Evolutionary conservation across 2,797 vertebrate species (phyloP).

Genomic region (Spondyliosoma cantharus): DNA sequence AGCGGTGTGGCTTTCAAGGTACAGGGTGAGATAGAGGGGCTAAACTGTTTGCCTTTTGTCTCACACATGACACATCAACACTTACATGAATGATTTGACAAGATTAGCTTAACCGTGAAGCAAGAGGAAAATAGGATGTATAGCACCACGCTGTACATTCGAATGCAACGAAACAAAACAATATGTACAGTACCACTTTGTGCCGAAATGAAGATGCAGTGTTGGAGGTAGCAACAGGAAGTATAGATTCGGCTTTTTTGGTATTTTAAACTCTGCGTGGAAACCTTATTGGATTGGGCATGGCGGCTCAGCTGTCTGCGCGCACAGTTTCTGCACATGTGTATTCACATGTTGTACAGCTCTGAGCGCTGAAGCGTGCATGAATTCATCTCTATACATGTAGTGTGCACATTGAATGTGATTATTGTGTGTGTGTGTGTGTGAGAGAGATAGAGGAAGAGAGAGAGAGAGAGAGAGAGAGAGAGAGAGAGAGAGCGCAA

Average conservation of each 20-base stretch:
- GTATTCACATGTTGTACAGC: constrained; percentile 61
- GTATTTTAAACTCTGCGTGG: constrained; percentile 57
- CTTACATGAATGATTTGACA: constrained; percentile 48
- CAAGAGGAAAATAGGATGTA: constrained; percentile 49
- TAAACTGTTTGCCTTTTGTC: constrained; percentile 63
- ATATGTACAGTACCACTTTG: constrained; percentile 30
- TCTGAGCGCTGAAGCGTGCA: constrained; percentile 63
- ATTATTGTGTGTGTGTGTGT: constrained; percentile 14
- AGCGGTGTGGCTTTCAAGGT: constrained; percentile 72
- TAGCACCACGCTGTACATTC: constrained; percentile 24
- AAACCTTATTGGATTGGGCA: constrained; percentile 60
- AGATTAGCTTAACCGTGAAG: constrained; percentile 57
- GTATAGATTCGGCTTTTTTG: constrained; percentile 47
- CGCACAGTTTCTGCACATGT: constrained; percentile 28
- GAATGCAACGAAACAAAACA: constrained; percentile 12
- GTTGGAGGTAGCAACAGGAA: constrained; percentile 21
- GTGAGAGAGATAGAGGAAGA: constrained; percentile 1
- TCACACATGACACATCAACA: constrained; percentile 58
- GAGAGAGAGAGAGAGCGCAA: constrained; percentile 23
- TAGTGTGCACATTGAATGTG: constrained; percentile 64
- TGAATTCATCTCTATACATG: constrained; percentile 63
- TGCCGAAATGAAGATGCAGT: constrained; percentile 39
- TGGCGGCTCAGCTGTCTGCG: constrained; percentile 51
- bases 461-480: constrained; percentile 9
- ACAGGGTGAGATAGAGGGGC: constrained; percentile 54